Percentiles rank a stretch among this genome's conserved stretches.
These are phyloP conservation scores for Gortyna flavago DNA, from an alignment of 2,888 invertebrate genomes.

Conservation along the genomic window DNA sequence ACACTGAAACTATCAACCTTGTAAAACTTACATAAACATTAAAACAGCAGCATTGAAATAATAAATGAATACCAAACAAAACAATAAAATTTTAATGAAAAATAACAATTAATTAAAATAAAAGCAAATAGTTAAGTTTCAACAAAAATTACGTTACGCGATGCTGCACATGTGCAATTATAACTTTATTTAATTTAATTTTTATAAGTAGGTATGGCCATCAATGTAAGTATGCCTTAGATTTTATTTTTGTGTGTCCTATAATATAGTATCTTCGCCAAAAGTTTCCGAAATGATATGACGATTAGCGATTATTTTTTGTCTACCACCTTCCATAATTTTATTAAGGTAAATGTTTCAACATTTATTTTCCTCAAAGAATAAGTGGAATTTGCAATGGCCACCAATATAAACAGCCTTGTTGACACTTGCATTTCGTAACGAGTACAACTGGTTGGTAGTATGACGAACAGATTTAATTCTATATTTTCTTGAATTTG, in stretches of 20 bases:
- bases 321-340: background rate
- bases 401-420: background rate
- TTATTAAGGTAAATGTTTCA: background rate
- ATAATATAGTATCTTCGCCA: background rate
- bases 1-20: background rate
- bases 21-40: background rate
- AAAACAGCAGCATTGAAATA: conserved; percentile 7
- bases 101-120: background rate
- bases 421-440: conserved; percentile 28
- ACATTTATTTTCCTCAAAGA: conserved; percentile 25
- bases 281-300: background rate
- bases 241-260: background rate
- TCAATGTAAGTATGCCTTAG: too few species aligned
- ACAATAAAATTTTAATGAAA: too few species aligned
- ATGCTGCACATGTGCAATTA: background rate
- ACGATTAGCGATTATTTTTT: background rate
- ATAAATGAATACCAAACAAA: background rate
- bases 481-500: conserved; percentile 11
- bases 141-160: conserved; percentile 7
- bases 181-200: background rate
- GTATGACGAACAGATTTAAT: conserved; percentile 1
- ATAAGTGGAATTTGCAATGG: conserved; percentile 26
- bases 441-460: conserved; percentile 21
- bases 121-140: background rate
- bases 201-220: background rate